phyloP scores from a whole-genome alignment of 2,888 invertebrate genomes.

The Portevinia maculata region DNA sequence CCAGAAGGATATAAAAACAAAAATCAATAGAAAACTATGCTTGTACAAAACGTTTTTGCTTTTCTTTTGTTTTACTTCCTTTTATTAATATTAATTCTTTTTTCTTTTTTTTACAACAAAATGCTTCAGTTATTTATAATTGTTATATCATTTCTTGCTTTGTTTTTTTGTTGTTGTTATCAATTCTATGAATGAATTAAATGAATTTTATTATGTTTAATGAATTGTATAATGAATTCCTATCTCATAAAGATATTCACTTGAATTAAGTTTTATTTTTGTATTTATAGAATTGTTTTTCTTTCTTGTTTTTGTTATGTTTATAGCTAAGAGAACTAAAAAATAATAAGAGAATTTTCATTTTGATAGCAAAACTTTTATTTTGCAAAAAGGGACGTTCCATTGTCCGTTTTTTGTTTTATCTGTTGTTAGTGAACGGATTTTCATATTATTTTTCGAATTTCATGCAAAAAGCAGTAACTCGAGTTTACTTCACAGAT shows the following conservation, averaged over 20 bases:
- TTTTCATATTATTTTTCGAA: constrained; percentile 30
- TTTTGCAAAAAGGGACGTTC: constrained; percentile 71
- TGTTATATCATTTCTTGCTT: constrained; percentile 48
- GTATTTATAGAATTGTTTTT: constrained; percentile 39
- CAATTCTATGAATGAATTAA: constrained; percentile 73
- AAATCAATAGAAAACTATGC: constrained; percentile 41
- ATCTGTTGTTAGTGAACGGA: background rate
- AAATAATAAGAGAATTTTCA: constrained; percentile 65
- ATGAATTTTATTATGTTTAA: constrained; percentile 54
- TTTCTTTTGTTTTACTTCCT: constrained; percentile 49
- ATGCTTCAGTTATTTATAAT: constrained; percentile 70
- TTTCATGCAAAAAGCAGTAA: constrained; percentile 38
- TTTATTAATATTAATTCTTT: constrained; percentile 64
- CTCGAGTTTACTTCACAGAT: constrained; percentile 46
- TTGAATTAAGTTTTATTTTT: constrained; percentile 43
- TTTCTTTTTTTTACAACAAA: constrained; percentile 67
- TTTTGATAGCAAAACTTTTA: constrained; percentile 70
- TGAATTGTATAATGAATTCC: constrained; percentile 72
- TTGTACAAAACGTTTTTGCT: constrained; percentile 47
- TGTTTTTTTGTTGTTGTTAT: constrained; percentile 63
- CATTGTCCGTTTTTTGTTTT: constrained; percentile 63
- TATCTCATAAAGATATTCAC: constrained; percentile 71
- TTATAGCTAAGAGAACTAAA: constrained; percentile 72
- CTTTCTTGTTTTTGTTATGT: constrained; percentile 50
- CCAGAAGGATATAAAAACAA: constrained; percentile 29